Evolutionary conservation across 2,888 invertebrate genomes (phyloP).

Genomic region (Chymomyza caudatula): DNA sequence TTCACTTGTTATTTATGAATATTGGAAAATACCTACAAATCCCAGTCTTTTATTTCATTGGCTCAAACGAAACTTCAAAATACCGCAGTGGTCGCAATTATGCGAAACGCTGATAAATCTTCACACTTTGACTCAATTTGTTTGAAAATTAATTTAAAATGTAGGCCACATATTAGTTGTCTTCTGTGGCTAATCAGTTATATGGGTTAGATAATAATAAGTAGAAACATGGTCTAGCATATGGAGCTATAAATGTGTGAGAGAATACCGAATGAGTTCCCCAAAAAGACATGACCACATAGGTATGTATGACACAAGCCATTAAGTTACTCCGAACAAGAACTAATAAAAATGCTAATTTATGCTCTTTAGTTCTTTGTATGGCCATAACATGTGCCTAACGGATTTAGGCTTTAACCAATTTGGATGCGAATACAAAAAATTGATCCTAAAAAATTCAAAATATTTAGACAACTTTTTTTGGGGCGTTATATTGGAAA

Average conservation of each 20-base stretch:
- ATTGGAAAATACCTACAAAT: background rate
- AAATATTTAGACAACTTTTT: background rate
- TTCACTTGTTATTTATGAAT: background rate
- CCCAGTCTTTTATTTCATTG: background rate
- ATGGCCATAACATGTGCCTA: background rate
- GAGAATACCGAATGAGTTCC: background rate
- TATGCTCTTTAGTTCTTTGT: background rate
- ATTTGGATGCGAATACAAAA: background rate
- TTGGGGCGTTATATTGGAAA: slow-evolving; percentile 11
- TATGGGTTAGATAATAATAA: background rate
- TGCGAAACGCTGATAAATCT: background rate
- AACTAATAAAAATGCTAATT: background rate
- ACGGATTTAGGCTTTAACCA: background rate
- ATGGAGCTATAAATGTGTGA: background rate
- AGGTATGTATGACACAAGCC: background rate
- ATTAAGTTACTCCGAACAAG: background rate
- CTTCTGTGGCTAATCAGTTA: no score
- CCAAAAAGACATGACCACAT: background rate
- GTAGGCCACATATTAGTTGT: background rate
- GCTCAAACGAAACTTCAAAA: background rate
- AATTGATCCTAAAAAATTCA: background rate
- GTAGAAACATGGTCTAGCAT: background rate
- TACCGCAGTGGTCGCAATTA: background rate
- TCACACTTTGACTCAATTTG: background rate
- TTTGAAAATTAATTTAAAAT: background rate